Conservation (phyloP, 2,113 vertebrate species). For the Pseudonaja textilis region DNA sequence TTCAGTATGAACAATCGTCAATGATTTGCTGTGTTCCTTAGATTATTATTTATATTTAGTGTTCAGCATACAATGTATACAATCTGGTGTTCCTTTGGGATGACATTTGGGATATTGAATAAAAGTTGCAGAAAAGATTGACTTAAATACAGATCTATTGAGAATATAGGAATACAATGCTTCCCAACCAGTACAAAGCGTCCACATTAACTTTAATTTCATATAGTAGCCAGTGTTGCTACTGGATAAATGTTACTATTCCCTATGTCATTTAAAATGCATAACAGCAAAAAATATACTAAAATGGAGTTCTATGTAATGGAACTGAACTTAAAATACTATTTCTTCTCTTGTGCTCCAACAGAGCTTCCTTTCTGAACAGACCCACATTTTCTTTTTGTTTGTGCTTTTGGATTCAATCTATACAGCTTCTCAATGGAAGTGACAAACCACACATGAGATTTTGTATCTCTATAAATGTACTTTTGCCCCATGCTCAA, state of each 20-base stretch:
- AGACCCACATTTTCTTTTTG: background rate
- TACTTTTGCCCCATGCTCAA: background rate
- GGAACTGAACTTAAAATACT: background rate
- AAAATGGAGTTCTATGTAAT: background rate
- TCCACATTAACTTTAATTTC: background rate
- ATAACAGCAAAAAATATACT: background rate
- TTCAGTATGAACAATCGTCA: background rate
- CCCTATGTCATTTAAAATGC: background rate
- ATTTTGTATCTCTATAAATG: background rate
- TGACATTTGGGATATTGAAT: background rate
- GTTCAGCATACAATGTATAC: conserved; percentile 7
- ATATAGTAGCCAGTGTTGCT: background rate
- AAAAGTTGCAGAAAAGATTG: background rate
- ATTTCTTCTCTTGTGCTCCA: background rate
- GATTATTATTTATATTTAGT: background rate
- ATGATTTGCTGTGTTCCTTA: background rate
- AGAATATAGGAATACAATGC: background rate
- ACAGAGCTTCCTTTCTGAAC: background rate
- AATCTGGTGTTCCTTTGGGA: background rate
- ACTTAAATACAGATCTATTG: background rate
- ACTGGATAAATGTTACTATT: background rate
- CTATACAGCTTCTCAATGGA: background rate
- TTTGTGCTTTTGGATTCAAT: background rate
- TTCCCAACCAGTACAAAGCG: background rate
- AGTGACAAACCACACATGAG: background rate